A percentile compares a stretch with the other conserved stretches of the same genome.
Conservation (phyloP, 1,140 invertebrate genomes). For the Pantala flavescens region DNA sequence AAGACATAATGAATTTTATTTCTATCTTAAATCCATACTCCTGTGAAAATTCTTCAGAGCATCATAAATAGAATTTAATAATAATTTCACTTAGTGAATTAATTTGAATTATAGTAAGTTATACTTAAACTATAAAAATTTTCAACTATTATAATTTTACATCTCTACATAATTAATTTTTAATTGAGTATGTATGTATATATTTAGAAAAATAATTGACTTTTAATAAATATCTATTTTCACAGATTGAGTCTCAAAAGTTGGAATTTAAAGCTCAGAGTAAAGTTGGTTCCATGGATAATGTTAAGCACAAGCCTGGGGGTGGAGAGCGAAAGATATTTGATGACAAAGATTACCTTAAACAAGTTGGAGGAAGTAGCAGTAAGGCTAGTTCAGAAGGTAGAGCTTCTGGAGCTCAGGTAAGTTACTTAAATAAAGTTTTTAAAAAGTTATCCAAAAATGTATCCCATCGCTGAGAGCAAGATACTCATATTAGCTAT, state of each 20-base stretch:
- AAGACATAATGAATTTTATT: too few relatives aligned
- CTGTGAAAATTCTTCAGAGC: too few relatives aligned
- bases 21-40: too few relatives aligned
- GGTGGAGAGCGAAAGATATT: constrained; percentile 91
- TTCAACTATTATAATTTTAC: background rate
- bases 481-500: too few relatives aligned
- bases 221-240: constrained; percentile 22
- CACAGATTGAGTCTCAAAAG: constrained; percentile 79
- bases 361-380: constrained; percentile 54
- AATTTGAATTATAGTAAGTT: background rate
- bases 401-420: constrained; percentile 49
- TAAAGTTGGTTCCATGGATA: constrained; percentile 85
- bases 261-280: constrained; percentile 60
- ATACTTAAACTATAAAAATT: background rate
- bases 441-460: background rate
- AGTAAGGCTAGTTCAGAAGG: constrained; percentile 30
- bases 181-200: background rate
- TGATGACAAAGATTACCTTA: constrained; percentile 87
- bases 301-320: constrained; percentile 85
- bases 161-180: constrained; percentile 1
- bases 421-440: background rate
- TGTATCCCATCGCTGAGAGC: too few relatives aligned
- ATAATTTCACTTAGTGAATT: background rate
- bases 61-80: background rate
- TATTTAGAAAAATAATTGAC: too few relatives aligned